A percentile compares a stretch with the other conserved stretches of the same genome.
phyloP scores from a whole-genome alignment of 2,888 invertebrate species.

The Acanthococcus lagerstroemiae region DNA sequence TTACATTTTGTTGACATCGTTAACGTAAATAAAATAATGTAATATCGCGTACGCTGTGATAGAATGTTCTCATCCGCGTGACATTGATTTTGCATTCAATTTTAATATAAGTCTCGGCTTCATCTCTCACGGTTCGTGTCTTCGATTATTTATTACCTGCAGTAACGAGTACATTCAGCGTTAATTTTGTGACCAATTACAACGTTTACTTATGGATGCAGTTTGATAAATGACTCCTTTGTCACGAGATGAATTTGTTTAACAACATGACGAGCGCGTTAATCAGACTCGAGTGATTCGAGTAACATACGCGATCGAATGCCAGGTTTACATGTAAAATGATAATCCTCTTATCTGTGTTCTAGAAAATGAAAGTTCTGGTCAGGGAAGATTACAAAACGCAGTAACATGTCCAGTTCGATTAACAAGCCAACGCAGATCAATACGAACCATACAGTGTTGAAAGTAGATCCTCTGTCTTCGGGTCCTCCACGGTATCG shows the following conservation, averaged over 20 bases:
- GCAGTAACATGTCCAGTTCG: slow-evolving; percentile 18
- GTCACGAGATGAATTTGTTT: too few species aligned
- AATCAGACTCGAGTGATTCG: too few species aligned
- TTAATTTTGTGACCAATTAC: too few species aligned
- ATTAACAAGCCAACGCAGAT: slow-evolving; percentile 14
- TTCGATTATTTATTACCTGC: not conserved
- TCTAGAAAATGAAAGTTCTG: slow-evolving; percentile 10
- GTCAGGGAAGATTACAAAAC: not conserved
- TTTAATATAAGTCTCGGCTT: not conserved
- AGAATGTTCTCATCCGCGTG: not conserved
- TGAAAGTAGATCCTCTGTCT: slow-evolving; percentile 19
- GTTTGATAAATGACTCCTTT: too few species aligned
- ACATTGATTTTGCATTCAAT: not conserved
- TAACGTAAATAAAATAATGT: not conserved
- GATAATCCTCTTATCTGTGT: not conserved
- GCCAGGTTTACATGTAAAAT: not conserved
- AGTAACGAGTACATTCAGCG: too few species aligned
- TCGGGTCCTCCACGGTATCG: slow-evolving; percentile 25
- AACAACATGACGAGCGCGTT: not conserved
- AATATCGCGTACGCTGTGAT: not conserved
- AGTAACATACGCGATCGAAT: not conserved
- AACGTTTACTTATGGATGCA: too few species aligned
- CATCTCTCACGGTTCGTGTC: not conserved
- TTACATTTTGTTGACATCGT: not conserved
- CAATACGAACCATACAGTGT: not conserved